phyloP scores from a whole-genome alignment of 2,113 vertebrate species.

The Mixornis gularis region DNA sequence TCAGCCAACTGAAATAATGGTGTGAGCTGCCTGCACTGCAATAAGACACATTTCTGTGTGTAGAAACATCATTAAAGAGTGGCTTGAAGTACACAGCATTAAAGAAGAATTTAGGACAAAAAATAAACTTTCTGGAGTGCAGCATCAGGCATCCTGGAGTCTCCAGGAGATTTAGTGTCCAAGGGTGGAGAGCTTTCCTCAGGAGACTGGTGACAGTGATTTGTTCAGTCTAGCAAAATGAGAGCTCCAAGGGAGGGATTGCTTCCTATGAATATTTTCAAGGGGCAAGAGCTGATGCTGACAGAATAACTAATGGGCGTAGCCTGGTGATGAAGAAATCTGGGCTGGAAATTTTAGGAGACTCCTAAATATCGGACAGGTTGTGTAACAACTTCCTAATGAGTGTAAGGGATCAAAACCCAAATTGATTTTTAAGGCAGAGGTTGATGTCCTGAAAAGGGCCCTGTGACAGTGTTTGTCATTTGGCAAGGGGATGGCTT shows the following conservation, averaged over 20 bases:
- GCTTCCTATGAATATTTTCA: constrained; percentile 8
- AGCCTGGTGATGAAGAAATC: background rate
- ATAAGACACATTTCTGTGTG: background rate
- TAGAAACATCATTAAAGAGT: background rate
- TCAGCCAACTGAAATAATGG: background rate
- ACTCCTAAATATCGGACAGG: background rate
- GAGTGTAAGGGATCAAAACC: background rate
- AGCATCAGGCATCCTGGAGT: background rate
- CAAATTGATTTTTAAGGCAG: background rate
- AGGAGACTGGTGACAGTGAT: background rate
- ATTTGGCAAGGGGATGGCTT: background rate
- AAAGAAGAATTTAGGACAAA: background rate
- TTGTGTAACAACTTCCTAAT: background rate
- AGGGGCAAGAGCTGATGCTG: background rate
- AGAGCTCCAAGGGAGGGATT: background rate
- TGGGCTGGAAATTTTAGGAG: background rate
- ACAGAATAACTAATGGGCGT: background rate
- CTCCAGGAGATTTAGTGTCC: background rate
- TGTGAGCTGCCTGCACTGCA: background rate
- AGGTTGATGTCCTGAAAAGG: background rate
- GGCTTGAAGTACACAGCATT: background rate
- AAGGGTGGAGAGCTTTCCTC: background rate
- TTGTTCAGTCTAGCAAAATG: background rate
- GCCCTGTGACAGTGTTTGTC: background rate
- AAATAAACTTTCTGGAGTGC: background rate